A percentile compares a stretch with the other conserved stretches of the same genome.
Evolutionary conservation across 1,140 invertebrate genomes (phyloP).

Genomic region (Nasonia longicornis): DNA sequence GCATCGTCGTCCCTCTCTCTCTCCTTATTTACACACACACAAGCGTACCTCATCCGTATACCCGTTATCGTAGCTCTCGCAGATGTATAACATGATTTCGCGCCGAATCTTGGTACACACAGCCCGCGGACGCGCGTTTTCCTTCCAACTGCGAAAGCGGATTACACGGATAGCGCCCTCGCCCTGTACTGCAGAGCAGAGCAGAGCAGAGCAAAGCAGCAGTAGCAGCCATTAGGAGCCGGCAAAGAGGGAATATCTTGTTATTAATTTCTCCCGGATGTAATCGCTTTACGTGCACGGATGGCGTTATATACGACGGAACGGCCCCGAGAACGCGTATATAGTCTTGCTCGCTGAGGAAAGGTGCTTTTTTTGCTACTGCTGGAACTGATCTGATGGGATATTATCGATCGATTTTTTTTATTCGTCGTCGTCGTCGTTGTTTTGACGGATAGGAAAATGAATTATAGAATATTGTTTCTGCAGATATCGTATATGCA

Average conservation of each 20-base stretch:
- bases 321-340: background rate
- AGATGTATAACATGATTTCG: slow-evolving; percentile 8
- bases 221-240: background rate
- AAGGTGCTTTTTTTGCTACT: no score
- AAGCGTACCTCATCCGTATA: background rate
- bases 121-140: background rate
- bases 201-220: background rate
- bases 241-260: slow-evolving; percentile 27
- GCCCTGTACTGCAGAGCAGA: background rate
- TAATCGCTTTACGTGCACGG: slow-evolving; percentile 23
- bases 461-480: no score
- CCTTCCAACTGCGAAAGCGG: slow-evolving; percentile 28
- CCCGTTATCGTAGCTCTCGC: background rate
- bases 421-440: no score
- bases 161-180: slow-evolving; percentile 24
- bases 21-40: no score
- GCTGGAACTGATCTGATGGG: no score
- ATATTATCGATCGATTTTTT: no score
- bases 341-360: no score
- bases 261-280: slow-evolving; percentile 32
- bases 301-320: background rate
- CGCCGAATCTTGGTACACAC: background rate
- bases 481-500: no score
- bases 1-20: no score
- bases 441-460: no score